Evolutionary conservation across 2,888 invertebrate species (phyloP), one percentile per base, ranked within the genome.

Genomic region (Alloscopus bannaensis): DNA sequence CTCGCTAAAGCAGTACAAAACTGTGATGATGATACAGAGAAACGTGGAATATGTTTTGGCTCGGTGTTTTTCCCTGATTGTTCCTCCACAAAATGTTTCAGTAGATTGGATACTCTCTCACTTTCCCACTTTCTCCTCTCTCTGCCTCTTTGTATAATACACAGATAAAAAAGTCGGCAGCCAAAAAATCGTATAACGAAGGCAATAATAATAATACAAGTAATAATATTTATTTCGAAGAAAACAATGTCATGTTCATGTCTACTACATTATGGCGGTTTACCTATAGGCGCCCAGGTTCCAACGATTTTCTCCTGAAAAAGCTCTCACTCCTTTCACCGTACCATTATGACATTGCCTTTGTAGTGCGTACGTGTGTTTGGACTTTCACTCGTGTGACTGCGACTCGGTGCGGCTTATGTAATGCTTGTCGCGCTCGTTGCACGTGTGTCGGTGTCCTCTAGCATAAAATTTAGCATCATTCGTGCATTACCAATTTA

Each of bases 101-200:
- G n/a, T n/a, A n/a, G n/a, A n/a, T n/a, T 42, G 42, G 18, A 42
- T 42, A 42, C n/a, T n/a, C n/a, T n/a, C n/a, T n/a, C n/a, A n/a
- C n/a, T n/a, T n/a, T n/a, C n/a, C n/a, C n/a, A n/a, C n/a, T n/a
- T n/a, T n/a, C n/a, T n/a, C n/a, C n/a, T n/a, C n/a, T n/a, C n/a
- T n/a, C n/a, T n/a, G n/a, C n/a, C n/a, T 42, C 18, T 42, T 18
- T 26, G 55, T 26, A 55, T 55, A 55, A 55, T 26, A 55, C 3
- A 28, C 16, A 55, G 26, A 55, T 55, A 55, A 55, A 55, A 55
- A 26, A 26, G n/a, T n/a, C 2, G 55, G 55, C 3, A 26, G 1
- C n/a, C n/a, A 24, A 55, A 55, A 28, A 28, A 26, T 55, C 16
- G 55, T 26, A 55, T 55, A 55, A 55, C 55, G 55, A 55, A 55